Conservation (phyloP, 1,140 invertebrate species). For the Olivierus martensii region DNA sequence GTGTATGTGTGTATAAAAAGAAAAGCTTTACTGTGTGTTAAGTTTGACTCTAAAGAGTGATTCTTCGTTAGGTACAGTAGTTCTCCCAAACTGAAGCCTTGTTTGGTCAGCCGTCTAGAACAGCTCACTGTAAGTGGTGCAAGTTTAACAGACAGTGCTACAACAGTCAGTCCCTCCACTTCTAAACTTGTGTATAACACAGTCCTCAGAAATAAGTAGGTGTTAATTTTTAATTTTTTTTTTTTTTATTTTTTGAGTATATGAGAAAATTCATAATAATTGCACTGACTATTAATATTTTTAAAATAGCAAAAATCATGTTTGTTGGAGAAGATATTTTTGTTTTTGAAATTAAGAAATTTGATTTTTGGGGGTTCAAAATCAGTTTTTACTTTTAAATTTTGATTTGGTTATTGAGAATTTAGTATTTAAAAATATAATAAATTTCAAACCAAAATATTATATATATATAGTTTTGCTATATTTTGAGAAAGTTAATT, state of each 20-base stretch:
- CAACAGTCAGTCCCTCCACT: slow-evolving; percentile 37
- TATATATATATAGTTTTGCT: too few relatives aligned
- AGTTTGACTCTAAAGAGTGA: background rate
- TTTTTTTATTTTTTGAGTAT: background rate
- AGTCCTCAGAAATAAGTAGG: slow-evolving; percentile 40
- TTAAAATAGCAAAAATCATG: background rate
- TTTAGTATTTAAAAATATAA: too few relatives aligned
- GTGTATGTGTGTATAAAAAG: too few relatives aligned
- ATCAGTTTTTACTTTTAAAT: background rate
- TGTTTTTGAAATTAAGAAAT: background rate
- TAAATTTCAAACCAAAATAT: too few relatives aligned
- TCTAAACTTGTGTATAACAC: slow-evolving; percentile 29
- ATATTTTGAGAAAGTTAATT: too few relatives aligned
- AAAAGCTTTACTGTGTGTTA: too few relatives aligned
- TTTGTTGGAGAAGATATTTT: background rate
- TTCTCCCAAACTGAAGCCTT: slow-evolving; percentile 52
- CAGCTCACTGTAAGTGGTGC: slow-evolving; percentile 32
- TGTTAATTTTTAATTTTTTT: slow-evolving; percentile 1
- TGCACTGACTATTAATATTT: too few relatives aligned
- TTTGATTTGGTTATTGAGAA: background rate
- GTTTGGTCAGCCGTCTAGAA: slow-evolving; percentile 47
- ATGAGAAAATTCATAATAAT: background rate
- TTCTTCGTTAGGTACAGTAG: slow-evolving; percentile 24
- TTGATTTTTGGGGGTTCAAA: background rate
- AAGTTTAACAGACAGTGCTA: slow-evolving; percentile 33